Evolutionary conservation across 2,888 invertebrate species (phyloP), one percentile per base, ranked within the genome.

Genomic region (Beris chalybata): DNA sequence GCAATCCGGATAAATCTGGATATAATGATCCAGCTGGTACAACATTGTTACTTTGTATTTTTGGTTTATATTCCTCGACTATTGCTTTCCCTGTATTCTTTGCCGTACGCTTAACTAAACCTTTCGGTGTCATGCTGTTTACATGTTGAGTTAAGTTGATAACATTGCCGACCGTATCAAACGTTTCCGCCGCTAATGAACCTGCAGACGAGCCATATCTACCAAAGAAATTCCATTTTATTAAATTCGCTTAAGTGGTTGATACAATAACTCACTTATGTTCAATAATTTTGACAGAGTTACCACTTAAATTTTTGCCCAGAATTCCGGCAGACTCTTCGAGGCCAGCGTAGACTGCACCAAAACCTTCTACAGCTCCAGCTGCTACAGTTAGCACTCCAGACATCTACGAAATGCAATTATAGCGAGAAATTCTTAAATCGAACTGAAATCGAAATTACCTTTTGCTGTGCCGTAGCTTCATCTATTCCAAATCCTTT

Each of bases 161-260:
- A 0, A 88, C 83, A 78, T 92, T 90, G 7, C 91, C 91, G 5
- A 88, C 84, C 0, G 90, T 85, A 72, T 86, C 84, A 54, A 91
- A 82, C 0, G 89, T 86, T 73, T 88, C 85, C 54, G 85, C 85
- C 0, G 90, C 86, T 4, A 89, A 81, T 69, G 82, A 81, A 1
- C 88, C 88, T 31, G 87, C 89, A 13, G 88, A 84, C 11, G 81
- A 77, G 0, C 91, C 91, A 79, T 91, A 91, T 74, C 90, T 90
- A 3, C 22, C 22, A 72, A 15, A 76, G 73, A 61, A 70, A 69
- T 43, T n/a, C 4, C 12, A 15, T 52, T 52, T 11, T 22, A 13
- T 45, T 5, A 44, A 38, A 53, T 52, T 22, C 32, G 52, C 32
- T 57, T 58, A 53, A 45, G 12, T 22, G 22, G 29, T 22, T 22